Conservation (phyloP, 2,113 vertebrate genomes). For the Oxygymnocypris stewartii region DNA sequence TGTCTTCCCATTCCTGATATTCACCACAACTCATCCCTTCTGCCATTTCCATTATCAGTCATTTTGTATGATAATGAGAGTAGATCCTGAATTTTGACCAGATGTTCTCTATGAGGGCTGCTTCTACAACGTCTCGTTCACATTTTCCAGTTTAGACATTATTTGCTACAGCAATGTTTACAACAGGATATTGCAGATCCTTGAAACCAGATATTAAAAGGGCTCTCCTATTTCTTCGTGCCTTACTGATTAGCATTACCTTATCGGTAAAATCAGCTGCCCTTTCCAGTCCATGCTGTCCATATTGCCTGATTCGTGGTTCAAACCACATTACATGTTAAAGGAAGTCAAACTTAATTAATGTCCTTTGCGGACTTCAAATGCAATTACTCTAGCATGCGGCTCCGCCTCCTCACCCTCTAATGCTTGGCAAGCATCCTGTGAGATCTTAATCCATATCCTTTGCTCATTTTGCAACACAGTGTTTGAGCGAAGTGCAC, state of each 20-base stretch:
- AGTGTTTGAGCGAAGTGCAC: not conserved
- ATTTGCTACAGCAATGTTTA: not conserved
- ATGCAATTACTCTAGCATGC: conserved; percentile 27
- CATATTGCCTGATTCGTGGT: conserved; percentile 28
- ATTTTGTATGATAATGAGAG: conserved; percentile 22
- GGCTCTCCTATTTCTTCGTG: not conserved
- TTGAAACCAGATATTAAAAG: conserved; percentile 21
- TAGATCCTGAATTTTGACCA: conserved; percentile 28
- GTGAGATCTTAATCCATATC: conserved; percentile 45
- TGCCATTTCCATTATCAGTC: conserved; percentile 38
- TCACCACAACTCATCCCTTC: conserved; percentile 22
- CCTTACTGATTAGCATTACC: conserved; percentile 25
- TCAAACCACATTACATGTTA: conserved; percentile 35
- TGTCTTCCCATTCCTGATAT: conserved; percentile 15
- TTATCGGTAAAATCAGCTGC: conserved; percentile 30
- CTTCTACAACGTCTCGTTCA: not conserved
- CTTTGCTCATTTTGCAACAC: conserved; percentile 22
- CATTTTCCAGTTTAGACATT: not conserved
- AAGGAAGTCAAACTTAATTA: conserved; percentile 39
- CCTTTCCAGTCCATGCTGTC: conserved; percentile 26
- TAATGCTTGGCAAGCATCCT: conserved; percentile 39
- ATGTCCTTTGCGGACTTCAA: conserved; percentile 27
- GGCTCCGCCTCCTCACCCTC: conserved; percentile 1
- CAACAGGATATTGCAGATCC: not conserved
- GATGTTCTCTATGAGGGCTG: conserved; percentile 15